These are phyloP conservation scores for Oryzias sinensis DNA, from an alignment of 2,797 vertebrate species.

Conservation along the genomic window DNA sequence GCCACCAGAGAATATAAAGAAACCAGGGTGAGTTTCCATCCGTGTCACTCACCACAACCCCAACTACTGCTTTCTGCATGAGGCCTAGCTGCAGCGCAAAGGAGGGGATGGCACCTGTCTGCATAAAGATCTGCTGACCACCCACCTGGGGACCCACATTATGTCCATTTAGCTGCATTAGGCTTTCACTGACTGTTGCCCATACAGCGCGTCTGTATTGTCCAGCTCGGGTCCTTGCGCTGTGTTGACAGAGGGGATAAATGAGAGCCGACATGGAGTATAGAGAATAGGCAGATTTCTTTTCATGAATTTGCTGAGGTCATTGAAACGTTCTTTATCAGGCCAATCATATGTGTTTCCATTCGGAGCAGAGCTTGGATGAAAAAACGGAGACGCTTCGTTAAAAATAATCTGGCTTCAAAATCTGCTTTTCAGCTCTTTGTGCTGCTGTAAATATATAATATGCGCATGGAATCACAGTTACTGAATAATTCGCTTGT, in stretches of 20 bases:
- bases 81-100: slow-evolving; percentile 26
- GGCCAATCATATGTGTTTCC: slow-evolving; percentile 33
- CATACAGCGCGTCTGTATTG: slow-evolving; percentile 50
- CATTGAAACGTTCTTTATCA: slow-evolving; percentile 51
- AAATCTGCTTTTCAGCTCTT: slow-evolving; percentile 41
- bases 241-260: slow-evolving; percentile 58
- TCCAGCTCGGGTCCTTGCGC: slow-evolving; percentile 46
- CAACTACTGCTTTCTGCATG: slow-evolving; percentile 36
- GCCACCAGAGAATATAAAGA: slow-evolving; percentile 82
- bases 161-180: slow-evolving; percentile 62
- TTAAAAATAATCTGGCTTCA: slow-evolving; percentile 35
- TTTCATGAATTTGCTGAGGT: slow-evolving; percentile 67
- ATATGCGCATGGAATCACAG: slow-evolving; percentile 9
- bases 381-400: slow-evolving; percentile 1
- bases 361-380: slow-evolving; percentile 14
- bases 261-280: slow-evolving; percentile 62
- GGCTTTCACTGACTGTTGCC: slow-evolving; percentile 55
- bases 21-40: slow-evolving; percentile 81
- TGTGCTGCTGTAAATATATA: slow-evolving; percentile 12
- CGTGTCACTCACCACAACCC: background rate
- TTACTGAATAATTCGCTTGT: slow-evolving; percentile 1
- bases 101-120: slow-evolving; percentile 49
- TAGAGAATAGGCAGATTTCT: slow-evolving; percentile 45
- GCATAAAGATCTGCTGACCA: slow-evolving; percentile 61
- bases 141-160: slow-evolving; percentile 63